These are phyloP conservation scores for Escarpia spicata DNA, from an alignment of 2,888 invertebrate species.

Conservation along the genomic window DNA sequence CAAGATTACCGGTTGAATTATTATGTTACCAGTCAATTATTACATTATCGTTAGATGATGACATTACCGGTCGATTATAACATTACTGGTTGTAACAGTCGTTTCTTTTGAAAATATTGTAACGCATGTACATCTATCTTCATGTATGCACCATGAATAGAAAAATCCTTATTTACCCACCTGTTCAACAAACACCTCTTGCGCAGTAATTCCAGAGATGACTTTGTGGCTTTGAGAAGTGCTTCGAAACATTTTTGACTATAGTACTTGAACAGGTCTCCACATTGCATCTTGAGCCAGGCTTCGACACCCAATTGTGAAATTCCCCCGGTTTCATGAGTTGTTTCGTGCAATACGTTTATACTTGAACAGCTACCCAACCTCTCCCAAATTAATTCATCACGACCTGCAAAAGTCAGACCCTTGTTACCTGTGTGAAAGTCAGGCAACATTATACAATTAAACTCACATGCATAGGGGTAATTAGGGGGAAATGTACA, in stretches of 20 bases:
- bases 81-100: too few relatives aligned
- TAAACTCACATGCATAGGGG: too few relatives aligned
- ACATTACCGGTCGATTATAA: too few relatives aligned
- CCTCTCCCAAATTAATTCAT: too few relatives aligned
- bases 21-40: too few relatives aligned
- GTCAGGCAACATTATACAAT: background rate
- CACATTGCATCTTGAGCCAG: constrained; percentile 74
- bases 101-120: too few relatives aligned
- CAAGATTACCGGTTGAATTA: too few relatives aligned
- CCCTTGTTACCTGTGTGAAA: background rate
- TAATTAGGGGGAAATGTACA: too few relatives aligned
- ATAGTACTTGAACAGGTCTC: constrained; percentile 83
- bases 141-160: too few relatives aligned
- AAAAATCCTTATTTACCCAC: constrained; percentile 23
- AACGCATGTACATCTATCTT: too few relatives aligned
- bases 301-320: constrained; percentile 53
- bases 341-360: background rate
- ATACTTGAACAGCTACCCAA: background rate
- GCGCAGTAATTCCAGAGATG: constrained; percentile 78
- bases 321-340: background rate
- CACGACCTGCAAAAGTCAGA: too few relatives aligned
- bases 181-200: constrained; percentile 69
- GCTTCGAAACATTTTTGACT: constrained; percentile 80
- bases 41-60: too few relatives aligned
- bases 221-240: constrained; percentile 78